Evolutionary conservation across 2,888 invertebrate genomes (phyloP).

Genomic region (Philereme transversata): DNA sequence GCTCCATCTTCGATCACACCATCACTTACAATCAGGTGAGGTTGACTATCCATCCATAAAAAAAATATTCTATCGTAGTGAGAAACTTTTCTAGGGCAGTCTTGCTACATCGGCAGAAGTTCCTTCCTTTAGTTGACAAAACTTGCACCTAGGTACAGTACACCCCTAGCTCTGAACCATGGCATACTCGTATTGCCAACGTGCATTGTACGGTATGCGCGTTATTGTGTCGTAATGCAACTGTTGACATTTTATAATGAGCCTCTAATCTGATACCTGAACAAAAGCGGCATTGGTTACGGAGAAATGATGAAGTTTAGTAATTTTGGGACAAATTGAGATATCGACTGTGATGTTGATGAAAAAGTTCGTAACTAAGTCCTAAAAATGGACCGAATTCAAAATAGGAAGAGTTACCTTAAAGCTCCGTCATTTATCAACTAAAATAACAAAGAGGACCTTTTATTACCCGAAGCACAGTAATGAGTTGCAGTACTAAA

Average conservation of each 20-base stretch:
- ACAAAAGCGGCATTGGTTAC: conserved; percentile 19
- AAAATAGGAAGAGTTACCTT: too few relatives aligned
- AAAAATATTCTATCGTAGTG: too few relatives aligned
- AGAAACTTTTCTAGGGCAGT: too few relatives aligned
- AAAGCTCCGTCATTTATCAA: too few relatives aligned
- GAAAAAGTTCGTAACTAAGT: too few relatives aligned
- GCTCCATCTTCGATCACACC: too few relatives aligned
- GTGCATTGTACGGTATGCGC: conserved; percentile 39
- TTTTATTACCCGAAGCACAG: neutral
- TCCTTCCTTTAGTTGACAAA: too few relatives aligned
- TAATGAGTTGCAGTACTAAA: neutral
- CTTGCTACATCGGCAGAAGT: too few relatives aligned
- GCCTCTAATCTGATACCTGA: conserved; percentile 34
- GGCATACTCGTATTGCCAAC: conserved; percentile 62
- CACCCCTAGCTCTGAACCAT: conserved; percentile 41
- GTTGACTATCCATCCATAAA: too few relatives aligned
- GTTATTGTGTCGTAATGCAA: conserved; percentile 63
- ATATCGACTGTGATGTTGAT: too few relatives aligned
- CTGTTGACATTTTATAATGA: conserved; percentile 56
- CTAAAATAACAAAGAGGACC: neutral
- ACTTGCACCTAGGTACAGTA: neutral
- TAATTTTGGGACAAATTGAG: conserved; percentile 1
- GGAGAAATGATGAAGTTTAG: conserved; percentile 10
- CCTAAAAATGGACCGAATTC: too few relatives aligned
- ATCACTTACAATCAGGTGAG: too few relatives aligned